Conservation (phyloP, 2,797 vertebrate species). For the Pantherophis alleghaniensis region DNA sequence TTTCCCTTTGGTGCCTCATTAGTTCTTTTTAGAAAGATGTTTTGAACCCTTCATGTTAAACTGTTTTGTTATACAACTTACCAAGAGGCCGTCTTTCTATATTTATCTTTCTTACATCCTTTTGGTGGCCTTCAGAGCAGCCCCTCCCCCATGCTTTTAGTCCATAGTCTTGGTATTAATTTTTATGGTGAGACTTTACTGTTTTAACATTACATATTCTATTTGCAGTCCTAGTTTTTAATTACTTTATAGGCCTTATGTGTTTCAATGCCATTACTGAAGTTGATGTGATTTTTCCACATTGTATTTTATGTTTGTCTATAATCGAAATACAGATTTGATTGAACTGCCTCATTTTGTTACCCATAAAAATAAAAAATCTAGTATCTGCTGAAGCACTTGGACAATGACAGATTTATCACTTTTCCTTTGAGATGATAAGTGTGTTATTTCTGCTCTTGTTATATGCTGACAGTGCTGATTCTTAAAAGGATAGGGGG, state of each 20-base stretch:
- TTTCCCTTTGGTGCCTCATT: neutral
- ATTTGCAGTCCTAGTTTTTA: neutral
- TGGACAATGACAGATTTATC: slow-evolving; percentile 7
- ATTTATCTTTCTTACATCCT: neutral
- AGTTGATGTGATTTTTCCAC: neutral
- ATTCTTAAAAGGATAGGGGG: slow-evolving; percentile 51
- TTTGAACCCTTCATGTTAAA: neutral
- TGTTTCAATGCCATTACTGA: neutral
- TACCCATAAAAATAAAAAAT: neutral
- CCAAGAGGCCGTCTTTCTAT: neutral
- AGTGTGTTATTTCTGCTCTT: slow-evolving; percentile 23
- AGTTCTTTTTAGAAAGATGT: neutral
- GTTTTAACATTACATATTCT: neutral
- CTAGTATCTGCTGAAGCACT: neutral
- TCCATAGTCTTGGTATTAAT: neutral
- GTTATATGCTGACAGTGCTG: slow-evolving; percentile 36
- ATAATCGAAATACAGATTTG: neutral
- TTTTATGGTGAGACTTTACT: neutral
- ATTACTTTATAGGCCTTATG: neutral
- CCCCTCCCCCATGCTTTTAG: neutral
- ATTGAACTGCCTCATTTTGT: neutral
- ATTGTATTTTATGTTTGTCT: neutral
- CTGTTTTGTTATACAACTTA: neutral
- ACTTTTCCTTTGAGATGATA: slow-evolving; percentile 27
- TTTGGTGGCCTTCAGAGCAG: neutral